Base-by-base conservation (phyloP, 23 tunicate genomes). In the Halocynthia roretzi region DNA sequence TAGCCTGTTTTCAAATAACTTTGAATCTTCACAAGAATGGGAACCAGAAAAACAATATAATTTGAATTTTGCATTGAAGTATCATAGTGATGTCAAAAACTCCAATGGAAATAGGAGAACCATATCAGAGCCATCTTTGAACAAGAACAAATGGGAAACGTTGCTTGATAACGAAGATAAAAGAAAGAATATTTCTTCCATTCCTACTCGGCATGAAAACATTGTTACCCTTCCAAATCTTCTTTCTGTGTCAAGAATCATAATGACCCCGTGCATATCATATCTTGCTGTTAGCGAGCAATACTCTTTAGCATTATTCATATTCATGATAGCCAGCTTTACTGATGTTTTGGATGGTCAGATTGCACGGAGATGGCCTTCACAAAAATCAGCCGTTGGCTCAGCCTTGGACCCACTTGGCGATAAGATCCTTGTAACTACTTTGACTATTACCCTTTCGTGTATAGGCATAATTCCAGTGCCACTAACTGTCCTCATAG, bases 401-500 rank as follows among this genome's bases (percentile, higher is more conserved):
- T 75, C 99, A 51, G 99, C 93, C 6, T 54, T 96, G 20, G 99
- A 96, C 71, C 99, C 99, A 56, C 86, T 96, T 52, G 99, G 90
- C 7, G 96, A 96, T 65, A 95, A 95, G 63, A 61, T 87, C 49
- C 70, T 93, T 5, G 84, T 92, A 20, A 77, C 92, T 61, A 70
- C 81, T 52, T 64, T 84, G 50, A 83, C 84, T 1, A 52, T 84
- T 6, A 71, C 84, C n/a, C 64, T 93, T 50, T 76, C 94, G 2
- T 81, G 88, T 50, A 84, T 76, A 40, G 77, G 75, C 63, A 72
- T 93, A 17, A 72, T 69, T 23, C 64, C 77, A 80, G 79, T 81
- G 81, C 63, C 77, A 15, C 77, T 92, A 7, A 77, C 98, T 7
- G 69, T 67, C 18, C 55, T 92, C 56, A 93, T 96, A 78, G 76